phyloP scores from a whole-genome alignment of 2,888 invertebrate genomes.

The Chirona hameri region DNA sequence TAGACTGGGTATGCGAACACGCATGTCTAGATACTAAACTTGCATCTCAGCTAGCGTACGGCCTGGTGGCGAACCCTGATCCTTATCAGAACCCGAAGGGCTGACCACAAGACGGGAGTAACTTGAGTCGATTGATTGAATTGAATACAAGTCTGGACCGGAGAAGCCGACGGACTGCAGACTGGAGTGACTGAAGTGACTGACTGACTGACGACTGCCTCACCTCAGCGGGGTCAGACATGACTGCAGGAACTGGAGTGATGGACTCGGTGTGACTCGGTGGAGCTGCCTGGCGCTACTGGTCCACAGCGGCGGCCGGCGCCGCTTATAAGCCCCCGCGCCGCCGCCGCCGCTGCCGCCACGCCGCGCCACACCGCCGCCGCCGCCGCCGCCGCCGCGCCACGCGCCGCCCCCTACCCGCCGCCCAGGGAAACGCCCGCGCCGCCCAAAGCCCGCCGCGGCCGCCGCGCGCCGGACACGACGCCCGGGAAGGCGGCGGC shows the following conservation, averaged over 20 bases:
- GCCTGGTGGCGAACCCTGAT: too few species aligned
- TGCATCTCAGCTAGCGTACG: too few species aligned
- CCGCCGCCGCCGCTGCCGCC: neutral
- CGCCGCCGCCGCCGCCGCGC: neutral
- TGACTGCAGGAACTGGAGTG: neutral
- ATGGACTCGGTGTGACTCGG: neutral
- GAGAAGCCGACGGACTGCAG: too few species aligned
- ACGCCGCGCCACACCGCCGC: too few species aligned
- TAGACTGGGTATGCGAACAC: too few species aligned
- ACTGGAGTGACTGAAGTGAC: too few species aligned
- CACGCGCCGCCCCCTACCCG: neutral
- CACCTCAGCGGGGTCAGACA: constrained; percentile 24
- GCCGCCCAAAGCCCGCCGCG: neutral
- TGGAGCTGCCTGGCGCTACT: neutral
- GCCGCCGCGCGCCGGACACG: neutral
- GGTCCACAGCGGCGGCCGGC: neutral
- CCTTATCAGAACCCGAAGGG: too few species aligned
- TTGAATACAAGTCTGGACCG: too few species aligned
- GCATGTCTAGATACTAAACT: too few species aligned
- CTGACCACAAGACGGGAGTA: too few species aligned
- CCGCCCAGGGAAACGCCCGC: neutral
- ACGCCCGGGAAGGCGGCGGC: neutral
- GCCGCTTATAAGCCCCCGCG: neutral
- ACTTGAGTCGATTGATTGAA: too few species aligned
- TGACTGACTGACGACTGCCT: neutral